These are phyloP conservation scores for Corvus cornix DNA, from an alignment of 2,113 vertebrate genomes.

Conservation along the genomic window DNA sequence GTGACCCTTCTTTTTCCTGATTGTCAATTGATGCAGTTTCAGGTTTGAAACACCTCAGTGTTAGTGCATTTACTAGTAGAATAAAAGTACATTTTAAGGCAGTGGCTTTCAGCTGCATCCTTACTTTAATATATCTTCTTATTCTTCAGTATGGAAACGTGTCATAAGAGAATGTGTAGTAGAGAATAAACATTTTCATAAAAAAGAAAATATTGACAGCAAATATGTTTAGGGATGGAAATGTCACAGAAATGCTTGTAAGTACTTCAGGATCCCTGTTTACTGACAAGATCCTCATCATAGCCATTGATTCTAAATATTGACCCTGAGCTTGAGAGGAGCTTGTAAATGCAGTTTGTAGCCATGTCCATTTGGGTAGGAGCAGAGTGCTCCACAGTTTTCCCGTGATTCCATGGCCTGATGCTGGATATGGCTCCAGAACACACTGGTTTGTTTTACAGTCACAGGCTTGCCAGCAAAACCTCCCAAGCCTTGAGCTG, in stretches of 20 bases:
- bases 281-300: neutral
- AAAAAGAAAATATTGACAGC: neutral
- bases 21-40: neutral
- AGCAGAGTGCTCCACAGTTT: neutral
- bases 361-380: fast-evolving
- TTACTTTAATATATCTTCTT: neutral
- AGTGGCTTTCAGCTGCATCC: neutral
- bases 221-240: neutral
- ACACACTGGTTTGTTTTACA: neutral
- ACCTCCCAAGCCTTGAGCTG: neutral
- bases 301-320: neutral
- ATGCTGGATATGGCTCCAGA: neutral
- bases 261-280: neutral
- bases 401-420: neutral
- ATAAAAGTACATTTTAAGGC: neutral
- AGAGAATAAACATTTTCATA: neutral
- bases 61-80: neutral
- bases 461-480: neutral
- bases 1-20: neutral
- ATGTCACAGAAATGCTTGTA: neutral
- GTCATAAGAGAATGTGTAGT: neutral
- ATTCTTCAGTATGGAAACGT: neutral
- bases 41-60: neutral
- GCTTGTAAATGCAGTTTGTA: neutral
- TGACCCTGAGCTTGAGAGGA: neutral